Evolutionary conservation across 2,888 invertebrate species (phyloP).

Genomic region (Rhabditoides inermis): DNA sequence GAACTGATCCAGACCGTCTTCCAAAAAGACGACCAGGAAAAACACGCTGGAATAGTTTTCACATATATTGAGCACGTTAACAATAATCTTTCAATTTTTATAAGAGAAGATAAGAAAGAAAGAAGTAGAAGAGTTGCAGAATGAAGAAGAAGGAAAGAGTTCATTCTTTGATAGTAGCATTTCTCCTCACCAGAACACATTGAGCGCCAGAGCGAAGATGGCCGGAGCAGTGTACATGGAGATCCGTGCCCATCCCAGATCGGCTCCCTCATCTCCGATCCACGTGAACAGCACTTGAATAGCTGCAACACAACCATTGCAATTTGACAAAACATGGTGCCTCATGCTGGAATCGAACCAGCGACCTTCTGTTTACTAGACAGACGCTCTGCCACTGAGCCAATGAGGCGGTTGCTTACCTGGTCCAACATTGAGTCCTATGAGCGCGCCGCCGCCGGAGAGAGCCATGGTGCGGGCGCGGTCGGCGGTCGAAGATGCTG

Average conservation of each 20-base stretch:
- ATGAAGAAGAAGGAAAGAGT: not conserved
- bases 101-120: not conserved
- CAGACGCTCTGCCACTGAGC: no score
- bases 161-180: no score
- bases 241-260: slow-evolving; percentile 14
- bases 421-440: slow-evolving; percentile 28
- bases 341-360: not conserved
- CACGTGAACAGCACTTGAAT: slow-evolving; percentile 26
- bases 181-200: slow-evolving; percentile 17
- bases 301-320: slow-evolving; percentile 5
- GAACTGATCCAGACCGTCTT: slow-evolving; percentile 8
- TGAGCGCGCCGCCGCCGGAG: slow-evolving; percentile 26
- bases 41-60: slow-evolving; percentile 7
- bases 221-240: slow-evolving; percentile 31
- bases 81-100: not conserved
- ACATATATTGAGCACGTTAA: no score
- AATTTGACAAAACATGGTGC: not conserved
- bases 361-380: not conserved
- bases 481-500: slow-evolving; percentile 14
- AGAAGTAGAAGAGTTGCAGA: not conserved
- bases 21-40: slow-evolving; percentile 3
- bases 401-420: no score
- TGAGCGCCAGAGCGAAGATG: slow-evolving; percentile 20
- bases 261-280: slow-evolving; percentile 21
- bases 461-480: slow-evolving; percentile 23